Base-by-base conservation (phyloP, 2,888 invertebrate species). In the Meteorus colon region DNA sequence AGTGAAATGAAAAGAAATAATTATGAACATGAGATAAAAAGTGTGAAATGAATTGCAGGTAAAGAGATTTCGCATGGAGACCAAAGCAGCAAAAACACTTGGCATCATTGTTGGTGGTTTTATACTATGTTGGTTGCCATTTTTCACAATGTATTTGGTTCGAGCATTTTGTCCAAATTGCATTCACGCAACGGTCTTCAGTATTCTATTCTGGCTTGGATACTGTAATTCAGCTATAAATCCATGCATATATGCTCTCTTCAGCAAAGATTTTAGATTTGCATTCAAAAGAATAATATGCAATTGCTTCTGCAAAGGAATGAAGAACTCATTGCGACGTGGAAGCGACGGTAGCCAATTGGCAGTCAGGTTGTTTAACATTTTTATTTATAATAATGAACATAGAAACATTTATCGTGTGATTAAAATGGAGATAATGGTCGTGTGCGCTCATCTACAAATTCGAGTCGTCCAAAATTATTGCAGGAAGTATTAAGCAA, bases 101-200 rank as follows among this genome's bases (percentile, higher is more conserved):
- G 98, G 97, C 78, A 98, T 99, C 81, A 98, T 99, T 80, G 98
- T 99, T 4, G 98, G 98, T 0, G 96, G 97, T 65, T 99, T 99
- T 91, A 97, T 98, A 74, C 93, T 96, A 86, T 99, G 98, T 90
- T 99, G 98, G 98, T 92, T 97, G 75, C 98, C 98, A 0, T 98
- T 98, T 91, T 98, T 98, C 91, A 97, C 97, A 65, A 96, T 97
- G 91, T 98, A 98, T 90, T 92, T 98, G 67, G 93, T 97, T 74
- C 92, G 96, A 14, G 97, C 97, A 0, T 98, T 96, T 89, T 97
- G 96, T 88, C 94, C 93, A 62, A 92, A 94, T 78, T 97, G 97
- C 89, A 96, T 97, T 55, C 94, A 95, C 80, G 94, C 94, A 0
- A 91, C 96, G 75, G 92, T 97, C 74, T 98, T 98, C 91, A 96